phyloP scores from a whole-genome alignment of 2,113 vertebrate species.

The Egretta garzetta region DNA sequence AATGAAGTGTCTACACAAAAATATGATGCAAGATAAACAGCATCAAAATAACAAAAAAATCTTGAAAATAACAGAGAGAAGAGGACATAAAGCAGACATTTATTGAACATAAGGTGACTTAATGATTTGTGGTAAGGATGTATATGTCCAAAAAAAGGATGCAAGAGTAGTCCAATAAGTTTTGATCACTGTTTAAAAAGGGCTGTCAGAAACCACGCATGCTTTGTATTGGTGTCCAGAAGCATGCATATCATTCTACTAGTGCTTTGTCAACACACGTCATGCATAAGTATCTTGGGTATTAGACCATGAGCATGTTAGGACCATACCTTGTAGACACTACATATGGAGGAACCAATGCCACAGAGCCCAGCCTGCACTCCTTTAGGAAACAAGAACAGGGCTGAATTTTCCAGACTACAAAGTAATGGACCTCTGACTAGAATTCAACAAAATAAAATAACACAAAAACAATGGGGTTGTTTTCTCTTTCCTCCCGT shows the following conservation, averaged over 20 bases:
- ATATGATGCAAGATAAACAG: background rate
- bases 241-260: background rate
- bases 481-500: background rate
- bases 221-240: background rate
- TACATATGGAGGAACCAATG: background rate
- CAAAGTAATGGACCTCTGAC: background rate
- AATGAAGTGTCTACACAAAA: background rate
- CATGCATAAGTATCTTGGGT: background rate
- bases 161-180: background rate
- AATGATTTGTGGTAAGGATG: background rate
- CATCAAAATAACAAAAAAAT: background rate
- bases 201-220: background rate
- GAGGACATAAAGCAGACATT: background rate
- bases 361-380: background rate
- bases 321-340: background rate
- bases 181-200: background rate
- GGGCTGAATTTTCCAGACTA: background rate
- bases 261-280: background rate
- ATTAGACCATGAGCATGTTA: background rate
- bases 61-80: background rate
- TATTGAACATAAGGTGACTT: background rate
- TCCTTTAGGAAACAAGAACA: background rate
- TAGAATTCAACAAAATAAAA: background rate
- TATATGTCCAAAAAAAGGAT: background rate
- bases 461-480: background rate